Evolutionary conservation across 2,888 invertebrate species (phyloP).

Genomic region (Alloscopus bannaensis): DNA sequence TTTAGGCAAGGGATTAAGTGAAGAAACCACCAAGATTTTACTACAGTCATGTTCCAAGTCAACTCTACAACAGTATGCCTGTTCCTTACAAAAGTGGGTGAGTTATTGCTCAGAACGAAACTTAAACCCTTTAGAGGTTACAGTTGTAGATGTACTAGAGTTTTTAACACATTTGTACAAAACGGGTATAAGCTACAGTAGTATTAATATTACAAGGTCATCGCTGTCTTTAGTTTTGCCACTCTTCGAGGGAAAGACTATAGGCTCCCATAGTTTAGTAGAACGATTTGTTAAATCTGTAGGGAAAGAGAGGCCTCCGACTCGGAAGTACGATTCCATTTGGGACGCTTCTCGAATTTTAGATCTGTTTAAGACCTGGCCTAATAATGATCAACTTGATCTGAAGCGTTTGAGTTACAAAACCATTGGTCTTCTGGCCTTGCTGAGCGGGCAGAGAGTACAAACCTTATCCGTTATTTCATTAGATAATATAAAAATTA

Average conservation of each 20-base stretch:
- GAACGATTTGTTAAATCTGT: background rate
- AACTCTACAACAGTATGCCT: too few relatives aligned
- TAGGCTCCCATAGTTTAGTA: background rate
- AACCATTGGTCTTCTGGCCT: background rate
- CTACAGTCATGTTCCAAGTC: too few relatives aligned
- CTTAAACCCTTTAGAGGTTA: too few relatives aligned
- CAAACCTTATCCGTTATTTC: background rate
- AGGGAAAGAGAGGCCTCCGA: background rate
- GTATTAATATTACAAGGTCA: background rate
- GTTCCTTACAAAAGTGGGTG: too few relatives aligned
- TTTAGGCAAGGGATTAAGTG: too few relatives aligned
- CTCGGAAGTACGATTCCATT: background rate
- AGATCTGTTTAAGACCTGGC: background rate
- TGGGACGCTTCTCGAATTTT: background rate
- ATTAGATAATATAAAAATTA: background rate
- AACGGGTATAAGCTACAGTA: background rate
- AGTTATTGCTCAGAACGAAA: too few relatives aligned
- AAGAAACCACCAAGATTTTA: too few relatives aligned
- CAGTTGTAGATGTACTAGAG: too few relatives aligned
- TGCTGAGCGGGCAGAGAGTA: background rate
- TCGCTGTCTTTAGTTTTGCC: background rate
- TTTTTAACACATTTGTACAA: too few relatives aligned
- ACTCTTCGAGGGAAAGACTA: background rate
- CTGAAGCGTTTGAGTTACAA: background rate
- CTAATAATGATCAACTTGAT: background rate